Conservation (phyloP, 1,140 invertebrate genomes). For the Panagrolaimus sp. region DNA sequence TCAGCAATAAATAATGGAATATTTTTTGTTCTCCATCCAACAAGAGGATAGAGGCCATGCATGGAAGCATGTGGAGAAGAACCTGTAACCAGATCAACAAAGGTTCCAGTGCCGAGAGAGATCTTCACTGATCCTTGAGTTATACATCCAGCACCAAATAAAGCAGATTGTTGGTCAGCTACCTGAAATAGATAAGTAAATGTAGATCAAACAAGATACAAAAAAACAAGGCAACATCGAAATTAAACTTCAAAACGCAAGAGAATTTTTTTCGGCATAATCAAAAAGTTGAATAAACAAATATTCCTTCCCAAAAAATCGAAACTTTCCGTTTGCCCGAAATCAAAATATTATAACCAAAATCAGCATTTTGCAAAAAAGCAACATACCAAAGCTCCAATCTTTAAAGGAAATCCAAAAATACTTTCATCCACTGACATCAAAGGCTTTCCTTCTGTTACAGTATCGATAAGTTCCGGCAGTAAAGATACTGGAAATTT, state of each 20-base stretch:
- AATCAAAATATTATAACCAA: too few species aligned
- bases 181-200: constrained; percentile 61
- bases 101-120: constrained; percentile 88
- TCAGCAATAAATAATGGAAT: constrained; percentile 74
- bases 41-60: constrained; percentile 76
- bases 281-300: too few species aligned
- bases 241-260: constrained; percentile 9
- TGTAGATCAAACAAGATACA: background rate
- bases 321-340: too few species aligned
- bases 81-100: constrained; percentile 78
- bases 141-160: constrained; percentile 84
- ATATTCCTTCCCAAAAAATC: too few species aligned
- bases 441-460: constrained; percentile 68
- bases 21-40: constrained; percentile 70
- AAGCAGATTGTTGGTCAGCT: constrained; percentile 72
- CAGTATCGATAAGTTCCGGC: constrained; percentile 69
- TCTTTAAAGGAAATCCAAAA: constrained; percentile 73
- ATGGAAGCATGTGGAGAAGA: constrained; percentile 68
- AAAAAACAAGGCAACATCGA: constrained; percentile 14
- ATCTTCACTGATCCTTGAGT: constrained; percentile 76
- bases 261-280: too few species aligned
- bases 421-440: constrained; percentile 64
- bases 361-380: too few species aligned
- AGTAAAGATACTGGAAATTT: constrained; percentile 71
- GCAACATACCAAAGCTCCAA: constrained; percentile 71